Base-by-base conservation (phyloP, 2,888 invertebrate species). In the Mellilla xanthometata region DNA sequence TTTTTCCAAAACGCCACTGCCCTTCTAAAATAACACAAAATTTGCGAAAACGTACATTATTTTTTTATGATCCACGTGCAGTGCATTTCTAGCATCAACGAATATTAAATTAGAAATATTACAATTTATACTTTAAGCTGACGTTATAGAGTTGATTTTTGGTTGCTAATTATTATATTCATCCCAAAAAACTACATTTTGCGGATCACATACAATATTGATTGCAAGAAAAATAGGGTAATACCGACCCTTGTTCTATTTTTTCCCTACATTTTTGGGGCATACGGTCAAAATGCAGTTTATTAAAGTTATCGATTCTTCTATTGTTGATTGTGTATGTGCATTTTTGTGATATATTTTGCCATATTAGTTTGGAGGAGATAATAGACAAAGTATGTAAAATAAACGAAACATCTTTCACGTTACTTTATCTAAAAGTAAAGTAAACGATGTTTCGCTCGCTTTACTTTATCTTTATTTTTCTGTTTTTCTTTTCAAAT, bases 211-310 rank as follows among this genome's bases (percentile, higher is more conserved):
- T 32, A 47, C 35, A 34, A 44, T 43, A 26, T 34, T 39, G 34
- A 43, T 47, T 41, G 39, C 30, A 35, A 42, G 24, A 30, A 54
- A 44, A 48, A 50, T 51, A 15, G 50, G 35, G 26, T 33, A 45
- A 30, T 34, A 39, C 38, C 35, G 26, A 43, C 56, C 56, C 54
- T 56, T 49, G 47, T 52, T 52, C 45, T 53, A 53, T 50, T 52
- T 52, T 51, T 47, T 51, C 49, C 30, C 26, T 45, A 12, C 42
- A 33, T 24, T 48, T 53, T 53, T 52, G 26, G 41, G 46, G 36
- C 35, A 32, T 35, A 40, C 34, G 44, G 38, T 35, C 32, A 38
- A 38, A 51, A 49, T 39, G 29, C 28, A 32, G 39, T 24, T 26
- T 41, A 43, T 31, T 39, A 39, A 42, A 36, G 10, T 24, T 34